These are phyloP conservation scores for Monopis laevigella DNA, from an alignment of 2,888 invertebrate species.

Conservation along the genomic window DNA sequence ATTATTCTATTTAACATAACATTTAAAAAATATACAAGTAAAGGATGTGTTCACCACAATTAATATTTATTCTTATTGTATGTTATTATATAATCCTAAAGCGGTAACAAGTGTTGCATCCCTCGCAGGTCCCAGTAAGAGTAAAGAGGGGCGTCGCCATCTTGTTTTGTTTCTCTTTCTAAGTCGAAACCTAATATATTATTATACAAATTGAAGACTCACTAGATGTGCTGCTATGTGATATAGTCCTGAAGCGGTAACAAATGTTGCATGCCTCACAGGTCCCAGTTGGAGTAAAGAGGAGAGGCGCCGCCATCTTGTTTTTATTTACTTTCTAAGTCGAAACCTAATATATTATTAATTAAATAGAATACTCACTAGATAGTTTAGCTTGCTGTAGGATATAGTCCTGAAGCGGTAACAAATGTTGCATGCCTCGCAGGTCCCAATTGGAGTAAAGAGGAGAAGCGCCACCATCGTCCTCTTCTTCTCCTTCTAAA, in stretches of 20 bases:
- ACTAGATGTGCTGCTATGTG: too few relatives aligned
- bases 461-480: conserved; percentile 70
- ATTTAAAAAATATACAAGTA: too few relatives aligned
- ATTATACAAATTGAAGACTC: too few relatives aligned
- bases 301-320: conserved; percentile 71
- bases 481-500: conserved; percentile 62
- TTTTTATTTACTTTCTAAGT: conserved; percentile 59
- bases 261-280: conserved; percentile 75
- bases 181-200: too few relatives aligned
- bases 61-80: conserved; percentile 84
- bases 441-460: conserved; percentile 79
- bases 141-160: conserved; percentile 73
- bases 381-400: conserved; percentile 85
- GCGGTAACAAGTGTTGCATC: conserved; percentile 79
- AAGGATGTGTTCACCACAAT: too few relatives aligned
- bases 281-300: conserved; percentile 78
- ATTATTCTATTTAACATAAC: too few relatives aligned
- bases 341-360: too few relatives aligned
- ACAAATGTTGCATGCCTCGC: conserved; percentile 74
- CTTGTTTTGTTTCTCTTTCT: conserved; percentile 56
- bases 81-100: conserved; percentile 86
- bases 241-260: conserved; percentile 88
- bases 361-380: conserved; percentile 65
- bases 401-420: conserved; percentile 88
- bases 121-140: conserved; percentile 76